phyloP scores from a whole-genome alignment of 2,113 vertebrate genomes.

The Mystacornis crossleyi region DNA sequence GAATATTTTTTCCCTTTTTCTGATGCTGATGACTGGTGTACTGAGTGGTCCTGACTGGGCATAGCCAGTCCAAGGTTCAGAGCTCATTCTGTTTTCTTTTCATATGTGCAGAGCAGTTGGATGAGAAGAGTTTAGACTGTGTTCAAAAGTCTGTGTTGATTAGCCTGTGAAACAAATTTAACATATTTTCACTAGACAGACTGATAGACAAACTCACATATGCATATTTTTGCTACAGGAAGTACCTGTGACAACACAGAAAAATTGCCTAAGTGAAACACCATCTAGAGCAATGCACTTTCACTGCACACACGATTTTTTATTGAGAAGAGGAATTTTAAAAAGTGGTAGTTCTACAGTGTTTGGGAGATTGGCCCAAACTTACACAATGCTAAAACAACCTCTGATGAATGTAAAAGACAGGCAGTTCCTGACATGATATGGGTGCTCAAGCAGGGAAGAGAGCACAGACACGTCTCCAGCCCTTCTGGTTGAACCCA shows the following conservation, averaged over 20 bases:
- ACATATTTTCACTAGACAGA: neutral
- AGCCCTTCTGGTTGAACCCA: neutral
- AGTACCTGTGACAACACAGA: neutral
- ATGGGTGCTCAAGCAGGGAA: neutral
- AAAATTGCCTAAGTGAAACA: neutral
- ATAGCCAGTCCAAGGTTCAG: neutral
- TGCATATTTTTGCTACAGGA: neutral
- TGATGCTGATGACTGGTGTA: neutral
- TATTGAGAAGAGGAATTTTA: neutral
- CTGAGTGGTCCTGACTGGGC: neutral
- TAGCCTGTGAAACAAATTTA: neutral
- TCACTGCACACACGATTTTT: neutral
- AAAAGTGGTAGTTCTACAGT: neutral
- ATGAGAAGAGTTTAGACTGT: neutral
- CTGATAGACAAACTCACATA: neutral
- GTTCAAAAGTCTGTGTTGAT: neutral
- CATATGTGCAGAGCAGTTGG: neutral
- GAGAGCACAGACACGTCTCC: neutral
- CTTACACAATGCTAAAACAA: neutral
- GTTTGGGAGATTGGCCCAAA: neutral
- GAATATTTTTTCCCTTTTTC: neutral
- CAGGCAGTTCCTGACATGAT: neutral
- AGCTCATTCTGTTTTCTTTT: neutral
- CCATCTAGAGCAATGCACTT: neutral
- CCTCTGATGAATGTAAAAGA: neutral